phyloP scores from a whole-genome alignment of 2,888 invertebrate species.

The Eupithecia subfuscata region DNA sequence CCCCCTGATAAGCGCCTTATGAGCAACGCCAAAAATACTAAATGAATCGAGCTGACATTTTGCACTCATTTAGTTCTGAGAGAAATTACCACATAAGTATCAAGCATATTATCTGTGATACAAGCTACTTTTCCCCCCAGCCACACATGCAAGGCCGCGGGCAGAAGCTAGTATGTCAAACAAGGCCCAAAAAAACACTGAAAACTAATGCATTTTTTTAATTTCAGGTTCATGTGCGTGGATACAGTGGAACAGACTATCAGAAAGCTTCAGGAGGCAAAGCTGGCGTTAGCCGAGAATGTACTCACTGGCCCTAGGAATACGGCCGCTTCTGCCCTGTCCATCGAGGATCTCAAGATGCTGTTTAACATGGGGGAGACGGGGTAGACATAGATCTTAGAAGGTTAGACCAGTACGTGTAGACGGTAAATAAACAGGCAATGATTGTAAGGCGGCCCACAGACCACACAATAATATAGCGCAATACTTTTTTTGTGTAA shows the following conservation, averaged over 20 bases:
- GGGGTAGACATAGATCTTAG: not conserved
- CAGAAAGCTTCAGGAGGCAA: slow-evolving; percentile 90
- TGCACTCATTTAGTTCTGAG: too few relatives aligned
- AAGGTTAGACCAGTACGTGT: not conserved
- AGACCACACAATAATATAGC: too few relatives aligned
- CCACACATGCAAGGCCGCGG: too few relatives aligned
- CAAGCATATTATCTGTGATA: too few relatives aligned
- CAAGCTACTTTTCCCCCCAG: too few relatives aligned
- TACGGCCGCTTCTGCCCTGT: slow-evolving; percentile 87
- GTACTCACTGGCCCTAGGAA: slow-evolving; percentile 89
- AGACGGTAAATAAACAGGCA: too few relatives aligned
- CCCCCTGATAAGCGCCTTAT: too few relatives aligned
- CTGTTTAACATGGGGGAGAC: slow-evolving; percentile 84
- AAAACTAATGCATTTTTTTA: not conserved
- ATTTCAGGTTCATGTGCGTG: slow-evolving; percentile 89
- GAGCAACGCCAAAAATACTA: too few relatives aligned
- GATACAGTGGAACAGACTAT: slow-evolving; percentile 96
- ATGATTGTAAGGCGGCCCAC: too few relatives aligned
- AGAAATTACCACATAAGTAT: too few relatives aligned
- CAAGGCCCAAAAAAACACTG: not conserved
- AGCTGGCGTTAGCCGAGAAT: slow-evolving; percentile 89
- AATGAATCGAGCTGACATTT: too few relatives aligned
- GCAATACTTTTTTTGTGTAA: too few relatives aligned
- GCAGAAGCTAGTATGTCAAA: not conserved
- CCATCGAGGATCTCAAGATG: slow-evolving; percentile 90